A percentile compares a stretch with the other conserved stretches of the same genome.
These are phyloP conservation scores for Oophaga sylvatica DNA, from an alignment of 2,797 vertebrate genomes.

Conservation along the genomic window DNA sequence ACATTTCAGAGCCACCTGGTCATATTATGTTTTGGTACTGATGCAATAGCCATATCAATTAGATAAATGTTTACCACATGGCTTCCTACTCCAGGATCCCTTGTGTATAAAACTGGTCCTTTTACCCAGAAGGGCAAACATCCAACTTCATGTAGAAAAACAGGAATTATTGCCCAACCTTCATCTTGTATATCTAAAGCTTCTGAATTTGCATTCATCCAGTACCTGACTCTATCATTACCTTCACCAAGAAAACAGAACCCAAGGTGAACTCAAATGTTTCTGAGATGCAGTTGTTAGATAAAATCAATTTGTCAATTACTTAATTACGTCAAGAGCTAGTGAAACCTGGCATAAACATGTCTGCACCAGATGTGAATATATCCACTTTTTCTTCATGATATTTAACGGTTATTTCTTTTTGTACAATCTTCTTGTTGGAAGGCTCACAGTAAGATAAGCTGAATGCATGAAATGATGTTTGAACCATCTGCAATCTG, in stretches of 20 bases:
- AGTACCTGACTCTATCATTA: neutral
- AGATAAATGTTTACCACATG: neutral
- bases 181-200: neutral
- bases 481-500: neutral
- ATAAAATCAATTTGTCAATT: neutral
- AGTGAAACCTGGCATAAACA: conserved; percentile 4
- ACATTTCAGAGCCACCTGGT: neutral
- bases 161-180: neutral
- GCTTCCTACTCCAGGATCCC: neutral
- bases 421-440: neutral
- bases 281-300: neutral
- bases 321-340: neutral
- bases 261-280: neutral
- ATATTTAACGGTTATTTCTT: neutral
- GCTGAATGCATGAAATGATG: neutral
- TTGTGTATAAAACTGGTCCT: neutral
- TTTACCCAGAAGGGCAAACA: neutral
- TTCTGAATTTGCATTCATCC: neutral
- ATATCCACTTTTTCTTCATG: neutral
- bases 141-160: neutral
- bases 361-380: neutral
- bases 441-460: neutral
- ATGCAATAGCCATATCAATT: neutral
- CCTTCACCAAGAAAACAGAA: conserved; percentile 13
- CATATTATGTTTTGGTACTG: neutral